Evolutionary conservation across 2,888 invertebrate species (phyloP).

Genomic region (Lamproptera curius): DNA sequence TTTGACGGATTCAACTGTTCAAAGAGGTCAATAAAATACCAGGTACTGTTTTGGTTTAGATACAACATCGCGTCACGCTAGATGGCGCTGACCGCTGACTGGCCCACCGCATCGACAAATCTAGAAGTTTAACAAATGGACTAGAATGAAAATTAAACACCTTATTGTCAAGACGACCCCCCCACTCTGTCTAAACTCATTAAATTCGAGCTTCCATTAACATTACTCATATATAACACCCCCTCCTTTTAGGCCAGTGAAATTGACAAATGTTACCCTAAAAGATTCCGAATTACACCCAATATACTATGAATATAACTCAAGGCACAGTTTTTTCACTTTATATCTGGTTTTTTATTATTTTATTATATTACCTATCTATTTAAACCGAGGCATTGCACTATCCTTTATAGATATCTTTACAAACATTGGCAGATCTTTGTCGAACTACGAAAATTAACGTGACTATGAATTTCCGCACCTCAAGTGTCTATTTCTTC

Average conservation of each 20-base stretch:
- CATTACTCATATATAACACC: constrained; percentile 54
- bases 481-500: no score
- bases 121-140: constrained; percentile 55
- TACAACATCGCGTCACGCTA: constrained; percentile 4
- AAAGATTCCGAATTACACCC: constrained; percentile 50
- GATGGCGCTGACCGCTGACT: neutral
- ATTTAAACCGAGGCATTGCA: constrained; percentile 48
- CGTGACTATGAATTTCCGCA: no score
- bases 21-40: constrained; percentile 8
- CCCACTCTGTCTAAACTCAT: constrained; percentile 63
- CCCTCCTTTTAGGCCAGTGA: constrained; percentile 63
- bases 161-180: constrained; percentile 68
- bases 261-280: constrained; percentile 70
- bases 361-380: constrained; percentile 39
- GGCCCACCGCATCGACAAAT: constrained; percentile 40
- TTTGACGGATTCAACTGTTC: constrained; percentile 12
- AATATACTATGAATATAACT: constrained; percentile 60
- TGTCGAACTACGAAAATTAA: constrained; percentile 43
- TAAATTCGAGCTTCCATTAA: constrained; percentile 67
- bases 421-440: constrained; percentile 63
- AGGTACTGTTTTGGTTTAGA: constrained; percentile 17
- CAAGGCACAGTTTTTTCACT: constrained; percentile 70
- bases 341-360: constrained; percentile 45
- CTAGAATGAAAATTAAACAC: constrained; percentile 57
- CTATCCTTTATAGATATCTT: constrained; percentile 37